Evolutionary conservation across 2,888 invertebrate species (phyloP), one percentile per base, ranked within the genome.

Genomic region (Schizaphis graminum): DNA sequence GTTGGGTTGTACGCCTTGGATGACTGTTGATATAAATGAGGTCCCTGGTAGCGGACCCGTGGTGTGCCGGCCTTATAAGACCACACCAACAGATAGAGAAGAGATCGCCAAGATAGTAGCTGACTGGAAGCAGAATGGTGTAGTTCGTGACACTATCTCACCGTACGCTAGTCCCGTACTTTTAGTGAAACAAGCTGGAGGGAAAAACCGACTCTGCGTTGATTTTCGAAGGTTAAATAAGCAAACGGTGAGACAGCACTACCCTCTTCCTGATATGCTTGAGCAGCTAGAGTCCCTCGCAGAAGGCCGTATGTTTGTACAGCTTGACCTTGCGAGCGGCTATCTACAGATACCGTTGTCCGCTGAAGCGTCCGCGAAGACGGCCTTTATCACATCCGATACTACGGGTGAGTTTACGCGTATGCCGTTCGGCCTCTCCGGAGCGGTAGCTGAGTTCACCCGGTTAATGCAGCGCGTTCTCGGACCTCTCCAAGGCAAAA

Each of bases 381-480:
- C 94, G 7, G 94, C 94, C 0, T 94, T 94, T 26, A 61, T 94
- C 3, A 90, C 94, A 0, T 26, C 57, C 0, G 28, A 41, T 5
- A 86, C 89, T 3, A 90, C 41, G 7, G 94, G 94, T 3, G 61
- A 94, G 13, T 94, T 94, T 44, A 86, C 35, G 3, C 10, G 57
- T 0, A 56, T 94, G 56, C 94, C 90, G 3, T 90, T 90, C 26
- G 90, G 94, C 2, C 24, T 89, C 44, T 57, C 28, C 1, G 84
- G 85, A 26, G 94, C 85, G 0, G 85, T 90, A 0, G 84, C 90
- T 0, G 94, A 90, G 41, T 92, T 94, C 53, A 94, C 95, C 28
- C 94, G 94, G 41, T 94, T 95, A 53, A 95, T 95, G 88, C 88
- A 95, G 94, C n/a, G 24, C 1, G 88, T 88, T n/a, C 11, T 88